Evolutionary conservation across 2,113 vertebrate species (phyloP).

Genomic region (human): GRCh38 chr4:106361001-106361500

Average conservation of each 20-base stretch:
- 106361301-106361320: background rate
- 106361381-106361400: background rate
- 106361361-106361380: background rate
- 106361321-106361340: background rate
- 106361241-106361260: background rate
- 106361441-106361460: background rate
- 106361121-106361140: background rate
- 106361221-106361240: background rate
- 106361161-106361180: background rate
- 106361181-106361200: background rate
- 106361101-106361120: background rate
- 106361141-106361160: background rate
- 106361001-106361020: background rate
- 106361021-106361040: background rate
- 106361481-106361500: background rate
- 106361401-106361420: background rate
- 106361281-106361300: background rate
- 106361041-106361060: background rate
- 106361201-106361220: background rate
- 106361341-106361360: background rate
- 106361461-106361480: background rate
- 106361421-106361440: background rate
- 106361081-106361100: background rate
- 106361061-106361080: slow-evolving; percentile 1
- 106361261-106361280: background rate